Evolutionary conservation across 2,888 invertebrate genomes (phyloP).

Genomic region (Agonopterix subpropinquella): DNA sequence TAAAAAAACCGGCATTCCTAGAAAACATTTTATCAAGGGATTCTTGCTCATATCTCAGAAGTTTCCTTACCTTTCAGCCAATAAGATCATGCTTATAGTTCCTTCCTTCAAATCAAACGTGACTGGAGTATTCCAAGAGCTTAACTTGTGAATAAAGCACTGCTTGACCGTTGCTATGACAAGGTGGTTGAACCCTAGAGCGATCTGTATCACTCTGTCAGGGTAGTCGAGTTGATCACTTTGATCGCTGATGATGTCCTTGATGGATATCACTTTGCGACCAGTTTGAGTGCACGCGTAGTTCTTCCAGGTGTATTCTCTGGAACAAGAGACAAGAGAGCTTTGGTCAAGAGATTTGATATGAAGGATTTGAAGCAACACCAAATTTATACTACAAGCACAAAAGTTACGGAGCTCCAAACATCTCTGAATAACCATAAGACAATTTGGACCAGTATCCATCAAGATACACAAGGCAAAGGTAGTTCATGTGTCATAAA

Average conservation of each 20-base stretch:
- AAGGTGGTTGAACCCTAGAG: constrained; percentile 89
- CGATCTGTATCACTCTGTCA: constrained; percentile 92
- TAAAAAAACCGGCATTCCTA: too few species aligned
- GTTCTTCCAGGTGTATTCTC: constrained; percentile 88
- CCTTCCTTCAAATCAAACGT: constrained; percentile 95
- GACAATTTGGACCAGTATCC: too few species aligned
- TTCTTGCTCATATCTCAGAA: not conserved
- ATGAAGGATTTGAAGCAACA: too few species aligned
- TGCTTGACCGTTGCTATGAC: constrained; percentile 95
- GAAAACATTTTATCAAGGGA: not conserved
- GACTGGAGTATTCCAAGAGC: constrained; percentile 96
- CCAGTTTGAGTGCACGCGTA: constrained; percentile 85
- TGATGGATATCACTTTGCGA: constrained; percentile 86
- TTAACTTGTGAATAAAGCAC: constrained; percentile 94
- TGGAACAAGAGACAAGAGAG: constrained; percentile 32
- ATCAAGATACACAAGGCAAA: too few species aligned
- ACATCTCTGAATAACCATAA: constrained; percentile 7
- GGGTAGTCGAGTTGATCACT: constrained; percentile 93
- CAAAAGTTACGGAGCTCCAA: too few species aligned
- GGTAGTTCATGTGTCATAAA: constrained; percentile 18
- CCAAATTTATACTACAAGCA: too few species aligned
- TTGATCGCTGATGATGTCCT: constrained; percentile 89
- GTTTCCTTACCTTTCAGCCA: constrained; percentile 83
- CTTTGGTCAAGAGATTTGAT: not conserved
- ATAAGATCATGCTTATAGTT: constrained; percentile 85